phyloP scores from a whole-genome alignment of 1,140 invertebrate genomes.

The Drosophila obscura region DNA sequence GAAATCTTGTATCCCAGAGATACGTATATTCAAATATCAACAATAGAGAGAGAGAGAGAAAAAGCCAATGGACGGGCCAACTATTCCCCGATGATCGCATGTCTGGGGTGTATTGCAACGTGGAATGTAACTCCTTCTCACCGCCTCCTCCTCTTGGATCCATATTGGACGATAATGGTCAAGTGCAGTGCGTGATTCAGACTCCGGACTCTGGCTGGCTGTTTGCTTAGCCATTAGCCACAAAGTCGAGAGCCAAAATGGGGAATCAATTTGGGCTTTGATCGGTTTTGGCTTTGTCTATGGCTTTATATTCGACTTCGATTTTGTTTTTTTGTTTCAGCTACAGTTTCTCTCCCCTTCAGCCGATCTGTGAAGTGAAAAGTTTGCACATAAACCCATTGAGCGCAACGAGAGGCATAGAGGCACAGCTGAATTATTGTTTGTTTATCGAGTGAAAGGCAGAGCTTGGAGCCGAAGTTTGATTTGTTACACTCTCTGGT shows the following conservation, averaged over 20 bases:
- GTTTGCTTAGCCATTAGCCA: constrained; percentile 49
- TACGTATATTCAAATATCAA: constrained; percentile 43
- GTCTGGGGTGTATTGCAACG: constrained; percentile 46
- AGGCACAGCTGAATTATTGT: constrained; percentile 44
- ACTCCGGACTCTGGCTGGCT: constrained; percentile 6
- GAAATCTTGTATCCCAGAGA: no score
- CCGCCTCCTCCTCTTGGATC: constrained; percentile 11
- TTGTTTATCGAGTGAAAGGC: constrained; percentile 76
- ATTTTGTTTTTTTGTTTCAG: constrained; percentile 25
- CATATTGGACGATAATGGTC: constrained; percentile 32
- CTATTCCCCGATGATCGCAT: constrained; percentile 35
- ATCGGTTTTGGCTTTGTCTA: constrained; percentile 22
- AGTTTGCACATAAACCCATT: constrained; percentile 54
- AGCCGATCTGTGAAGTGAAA: constrained; percentile 41
- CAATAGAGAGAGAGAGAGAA: constrained; percentile 20
- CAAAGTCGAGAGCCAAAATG: constrained; percentile 34
- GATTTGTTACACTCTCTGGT: constrained; percentile 75
- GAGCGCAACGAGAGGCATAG: constrained; percentile 38
- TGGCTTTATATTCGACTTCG: constrained; percentile 1
- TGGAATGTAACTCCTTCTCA: constrained; percentile 19
- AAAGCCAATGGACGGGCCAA: constrained; percentile 35
- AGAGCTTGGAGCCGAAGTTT: constrained; percentile 32
- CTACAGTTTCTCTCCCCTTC: constrained; percentile 25
- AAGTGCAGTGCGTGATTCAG: constrained; percentile 53
- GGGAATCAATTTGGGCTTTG: constrained; percentile 42